Percentiles rank a stretch among this genome's conserved stretches.
Evolutionary conservation across 2,113 vertebrate genomes (phyloP).

Genomic region (Camelus dromedarius): DNA sequence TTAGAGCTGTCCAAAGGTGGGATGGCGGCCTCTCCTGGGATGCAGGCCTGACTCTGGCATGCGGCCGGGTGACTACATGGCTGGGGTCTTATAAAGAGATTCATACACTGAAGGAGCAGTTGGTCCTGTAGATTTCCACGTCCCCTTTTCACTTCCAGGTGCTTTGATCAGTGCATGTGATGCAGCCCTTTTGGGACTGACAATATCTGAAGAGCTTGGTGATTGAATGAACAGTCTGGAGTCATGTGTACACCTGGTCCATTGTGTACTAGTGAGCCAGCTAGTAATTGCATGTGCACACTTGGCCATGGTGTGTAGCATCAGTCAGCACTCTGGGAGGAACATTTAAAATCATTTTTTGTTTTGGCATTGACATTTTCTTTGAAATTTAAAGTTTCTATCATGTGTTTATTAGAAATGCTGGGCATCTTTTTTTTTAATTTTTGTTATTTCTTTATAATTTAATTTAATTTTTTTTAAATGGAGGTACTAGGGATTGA

Average conservation of each 20-base stretch:
- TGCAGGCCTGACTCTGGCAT: neutral
- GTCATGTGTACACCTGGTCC: neutral
- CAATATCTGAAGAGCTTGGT: neutral
- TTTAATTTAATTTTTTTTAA: no score
- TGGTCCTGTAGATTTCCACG: neutral
- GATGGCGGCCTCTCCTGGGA: neutral
- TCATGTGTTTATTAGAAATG: conserved; percentile 53
- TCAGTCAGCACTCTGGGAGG: conserved; percentile 1
- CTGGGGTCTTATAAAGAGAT: neutral
- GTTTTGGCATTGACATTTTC: conserved; percentile 60
- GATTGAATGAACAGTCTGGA: neutral
- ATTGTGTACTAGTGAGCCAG: neutral
- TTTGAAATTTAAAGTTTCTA: conserved; percentile 69
- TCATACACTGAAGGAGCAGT: neutral
- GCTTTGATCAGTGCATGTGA: neutral
- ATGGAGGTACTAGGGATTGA: no score
- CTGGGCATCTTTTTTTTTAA: neutral
- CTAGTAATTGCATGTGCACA: neutral
- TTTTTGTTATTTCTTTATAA: no score
- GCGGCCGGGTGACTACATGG: neutral
- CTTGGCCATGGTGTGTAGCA: neutral
- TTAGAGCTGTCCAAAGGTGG: neutral
- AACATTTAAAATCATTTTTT: conserved; percentile 46
- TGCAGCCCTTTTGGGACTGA: neutral
- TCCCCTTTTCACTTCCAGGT: neutral